Base-by-base conservation (phyloP, 2,113 vertebrate genomes). In the Siphamia tubifer region DNA sequence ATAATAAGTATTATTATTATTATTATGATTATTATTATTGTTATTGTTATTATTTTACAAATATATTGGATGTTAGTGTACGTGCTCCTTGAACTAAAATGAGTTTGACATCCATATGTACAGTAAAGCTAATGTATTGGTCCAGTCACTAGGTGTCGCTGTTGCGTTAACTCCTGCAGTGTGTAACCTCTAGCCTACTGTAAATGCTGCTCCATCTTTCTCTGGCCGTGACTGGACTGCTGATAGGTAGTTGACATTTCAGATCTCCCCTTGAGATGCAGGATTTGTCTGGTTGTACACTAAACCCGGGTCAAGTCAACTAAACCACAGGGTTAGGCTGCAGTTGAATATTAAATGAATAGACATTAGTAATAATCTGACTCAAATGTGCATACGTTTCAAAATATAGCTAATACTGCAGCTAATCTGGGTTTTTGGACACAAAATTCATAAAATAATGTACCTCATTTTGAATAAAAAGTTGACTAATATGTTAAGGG, bases 161-260 rank as follows among this genome's bases (percentile, higher is more conserved):
- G 56, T 61, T 47, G 48, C 1, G 8, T 8, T 15, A 7, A 38
- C 12, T 34, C 16, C 12, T 8, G 25, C 54, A 27, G 44, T 10
- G 5, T 13, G 19, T 19, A 31, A 31, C 9, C 12, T 39, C 36
- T 17, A 6, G 1, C 6, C 23, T 28, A 54, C 62, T 70, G 60
- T 75, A 74, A 65, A 63, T 12, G 48, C 55, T 54, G 19, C 44
- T 72, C 74, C 58, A 66, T 76, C 40, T 30, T 65, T 16, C 40
- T 13, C 25, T 9, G 70, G 2, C 78, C 78, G 86, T 89, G 86
- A 77, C 72, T 47, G 36, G 70, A 86, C 79, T 87, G 34, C 65
- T 23, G 57, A 90, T 82, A 58, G 60, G 17, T 44, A 16, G 17
- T 8, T 79, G 74, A 51, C 69, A 86, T 83, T 76, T 82, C 47